Conservation (phyloP, 2,113 vertebrate species). For the Misgurnus anguillicaudatus region DNA sequence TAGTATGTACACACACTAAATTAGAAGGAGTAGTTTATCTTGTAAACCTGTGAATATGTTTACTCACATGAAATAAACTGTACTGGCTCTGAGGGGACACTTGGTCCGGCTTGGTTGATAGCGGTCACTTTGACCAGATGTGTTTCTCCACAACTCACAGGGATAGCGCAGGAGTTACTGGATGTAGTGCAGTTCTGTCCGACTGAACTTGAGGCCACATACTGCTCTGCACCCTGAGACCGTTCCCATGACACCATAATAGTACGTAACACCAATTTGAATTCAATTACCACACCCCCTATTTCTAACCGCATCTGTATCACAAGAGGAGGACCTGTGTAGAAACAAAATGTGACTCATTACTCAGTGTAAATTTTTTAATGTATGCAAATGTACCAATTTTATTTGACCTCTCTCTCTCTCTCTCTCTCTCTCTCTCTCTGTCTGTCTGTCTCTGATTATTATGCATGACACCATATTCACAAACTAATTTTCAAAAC, state of each 20-base stretch:
- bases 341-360: not conserved
- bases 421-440: no score
- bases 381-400: no score
- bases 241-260: conserved; percentile 77
- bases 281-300: no score
- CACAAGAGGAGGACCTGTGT: conserved; percentile 60
- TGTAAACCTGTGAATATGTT: not conserved
- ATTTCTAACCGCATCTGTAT: no score
- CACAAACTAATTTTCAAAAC: no score
- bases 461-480: no score
- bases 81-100: conserved; percentile 68
- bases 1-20: no score
- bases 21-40: no score
- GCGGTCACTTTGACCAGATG: conserved; percentile 77
- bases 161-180: conserved; percentile 72
- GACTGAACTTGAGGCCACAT: conserved; percentile 67
- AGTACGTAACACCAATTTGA: not conserved
- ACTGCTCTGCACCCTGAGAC: conserved; percentile 70
- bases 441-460: no score
- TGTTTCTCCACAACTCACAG: conserved; percentile 77
- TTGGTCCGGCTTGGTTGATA: conserved; percentile 79
- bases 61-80: conserved; percentile 79
- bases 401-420: no score
- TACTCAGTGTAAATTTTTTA: no score
- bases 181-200: conserved; percentile 72